Evolutionary conservation across 2,888 invertebrate species (phyloP), one percentile per base, ranked within the genome.

Genomic region (Eupithecia exiguata): DNA sequence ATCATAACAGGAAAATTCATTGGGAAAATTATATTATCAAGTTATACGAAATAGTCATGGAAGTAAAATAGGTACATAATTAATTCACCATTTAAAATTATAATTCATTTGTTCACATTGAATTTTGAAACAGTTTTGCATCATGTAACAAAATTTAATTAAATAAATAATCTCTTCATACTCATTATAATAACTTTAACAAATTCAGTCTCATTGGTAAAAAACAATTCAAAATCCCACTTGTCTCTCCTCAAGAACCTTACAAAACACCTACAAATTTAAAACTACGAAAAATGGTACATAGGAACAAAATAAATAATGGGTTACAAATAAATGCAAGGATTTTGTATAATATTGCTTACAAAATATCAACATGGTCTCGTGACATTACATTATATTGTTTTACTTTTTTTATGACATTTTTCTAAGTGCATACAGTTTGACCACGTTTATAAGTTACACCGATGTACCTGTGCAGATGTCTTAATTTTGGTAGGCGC

Each of bases 121-220:
- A 65, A 71, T 70, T 76, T 68, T 65, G 53, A 63, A 74, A 76
- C 66, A 77, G 70, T 73, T 63, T 78, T 74, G 71, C 66, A 75
- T 71, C 49, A 74, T 53, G 67, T 71, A 77, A 77, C 66, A 72
- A 70, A 72, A 49, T 71, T 69, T 71, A 67, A 69, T 75, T 35
- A 72, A 77, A 73, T 71, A 92, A 92, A 94, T 93, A 92, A 92
- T 91, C 89, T 90, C 88, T 85, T 82, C 86, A 87, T 83, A 81
- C 83, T 84, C 88, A 89, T 86, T 83, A 84, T 89, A 89, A 89
- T 86, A 76, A 80, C 76, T 88, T 90, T 91, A 92, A 93, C 91
- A 92, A 93, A 93, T 93, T 94, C 94, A 94, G 94, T 94, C 94
- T 94, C 92, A 93, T 94, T 89, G 88, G 89, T 91, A 88, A 88